Base-by-base conservation (phyloP, 2,797 vertebrate species). In the Pygocentrus nattereri region DNA sequence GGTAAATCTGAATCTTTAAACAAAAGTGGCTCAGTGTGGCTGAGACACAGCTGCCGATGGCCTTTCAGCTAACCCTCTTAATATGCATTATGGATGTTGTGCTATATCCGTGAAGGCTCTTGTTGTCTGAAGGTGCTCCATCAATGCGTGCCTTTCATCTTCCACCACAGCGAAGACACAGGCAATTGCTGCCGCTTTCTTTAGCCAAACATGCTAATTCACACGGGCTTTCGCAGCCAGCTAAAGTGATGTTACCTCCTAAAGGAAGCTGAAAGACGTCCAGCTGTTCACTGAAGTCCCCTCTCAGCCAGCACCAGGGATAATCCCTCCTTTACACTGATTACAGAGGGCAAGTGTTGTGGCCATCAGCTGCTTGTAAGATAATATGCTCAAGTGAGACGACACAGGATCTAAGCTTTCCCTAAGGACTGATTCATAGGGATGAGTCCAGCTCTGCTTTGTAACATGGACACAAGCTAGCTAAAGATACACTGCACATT, bases 1-100 rank as follows among this genome's bases (percentile, higher is more conserved):
- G 65, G 74, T 74, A 82, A 86, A 85, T 69, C 71, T 38, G 54
- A 80, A 74, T 79, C 85, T 87, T 85, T 82, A 76, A 76, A 85
- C 87, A 87, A 86, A 88, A 88, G 71, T 86, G 62, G 81, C 88
- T 86, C 86, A 82, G 74, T 85, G 82, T 87, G 38, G 82, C 61
- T 5, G 50, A 85, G 75, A 31, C 84, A 74, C 93, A 94, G 93
- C 92, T 94, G 93, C 82, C 68, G 58, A n/a, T 71, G 4, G 25
- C 90, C 93, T 91, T 92, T 93, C 89, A 89, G 81, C 84, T 70
- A 77, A 34, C 82, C 80, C 87, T 84, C 84, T 94, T 85, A 91
- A 89, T 89, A 90, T 91, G 89, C 90, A 78, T 84, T 83, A 78
- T 75, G 58, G 81, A 86, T 82, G 80, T 44, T 52, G n/a, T 41